Evolutionary conservation across 2,888 invertebrate genomes (phyloP), one percentile per base, ranked within the genome.

Genomic region (Spilarctia lutea): DNA sequence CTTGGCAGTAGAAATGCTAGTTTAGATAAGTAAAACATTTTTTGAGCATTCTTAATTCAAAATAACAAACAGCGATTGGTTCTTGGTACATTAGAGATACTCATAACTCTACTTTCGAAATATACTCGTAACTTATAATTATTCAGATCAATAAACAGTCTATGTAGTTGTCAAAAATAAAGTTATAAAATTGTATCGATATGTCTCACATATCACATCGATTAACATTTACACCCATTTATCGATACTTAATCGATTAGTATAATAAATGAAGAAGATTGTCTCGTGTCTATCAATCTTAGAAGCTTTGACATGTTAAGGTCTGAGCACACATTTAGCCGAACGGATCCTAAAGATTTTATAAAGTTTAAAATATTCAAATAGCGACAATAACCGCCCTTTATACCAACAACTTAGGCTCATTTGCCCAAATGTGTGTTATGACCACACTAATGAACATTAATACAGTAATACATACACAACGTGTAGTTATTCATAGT

Each of bases 91-190:
- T 68, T 68, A 33, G 24, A 33, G 11, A 48, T 66, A 67, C 67
- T 65, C 68, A 75, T 20, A 73, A 56, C 39, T 81, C 72, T 71
- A 1, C 76, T 67, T 68, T 65, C 27, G 63, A 30, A 68, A 45
- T 68, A 66, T 56, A n/a, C n/a, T n/a, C n/a, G n/a, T n/a, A 48
- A 68, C 65, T 60, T 73, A 75, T 27, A 66, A 56, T 75, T 35
- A 77, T 74, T 84, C 85, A 80, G 83, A 83, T 83, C 85, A 71
- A 18, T 39, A 39, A 63, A 35, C 78, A 82, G 83, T 82, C 83
- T 80, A 70, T 48, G 18, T 48, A 52, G 30, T 52, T 27, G 35
- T 60, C 60, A 72, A 27, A 72, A 56, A 35, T 76, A 68, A 30
- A 72, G 52, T 72, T 70, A 52, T 48, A 30, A 33, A 71, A 75